Evolutionary conservation across 30 jellyfish, hydroid and myxozoan species (phyloP), one percentile per base, ranked within the genome.

Genomic region (Aurelia coerulea): DNA sequence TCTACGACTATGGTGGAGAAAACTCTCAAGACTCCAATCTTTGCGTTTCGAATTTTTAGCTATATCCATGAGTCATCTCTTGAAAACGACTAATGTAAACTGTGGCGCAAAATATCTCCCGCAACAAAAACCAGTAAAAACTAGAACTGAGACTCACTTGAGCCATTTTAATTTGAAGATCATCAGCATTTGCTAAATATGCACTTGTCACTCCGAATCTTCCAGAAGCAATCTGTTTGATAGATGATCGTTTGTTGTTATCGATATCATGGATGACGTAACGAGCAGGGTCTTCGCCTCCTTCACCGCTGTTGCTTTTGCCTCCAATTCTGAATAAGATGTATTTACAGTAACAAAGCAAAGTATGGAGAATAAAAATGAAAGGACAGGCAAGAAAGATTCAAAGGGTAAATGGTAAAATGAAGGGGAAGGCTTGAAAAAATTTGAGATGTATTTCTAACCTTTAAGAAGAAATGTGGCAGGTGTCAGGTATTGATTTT

Each of bases 271-370:
- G 62, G 31, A 83, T 58, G 16, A 51, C 52, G 79, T 90, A 90
- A 18, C 97, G 81, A 5, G 83, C 76, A 2, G 94, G 91, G 37
- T 90, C 97, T 76, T 90, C 97, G 29, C 97, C 97, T n/a, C 97
- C 97, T 67, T 90, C 97, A 10, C 97, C 97, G 49, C 95, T 82
- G 88, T 90, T 90, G 84, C 97, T 90, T 69, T 90, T 90, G 29
- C 95, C 97, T 31, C 91, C 91, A 76, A 90, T 90, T 67, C 97
- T 90, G 42, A 35, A 68, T 3, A 49, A 23, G 12, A 52, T 1
- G n/a, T 2, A 58, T 4, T 34, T 15, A 62, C 1, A 5, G 10
- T 23, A 10, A 8, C 0, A 33, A 6, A 1, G 52, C 4, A 23
- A 66, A 66, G 58, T 56, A 29, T 17, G 12, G 3, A 62, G 10